phyloP scores from a whole-genome alignment of 2,797 vertebrate genomes.

The Gallinago nigripennis region DNA sequence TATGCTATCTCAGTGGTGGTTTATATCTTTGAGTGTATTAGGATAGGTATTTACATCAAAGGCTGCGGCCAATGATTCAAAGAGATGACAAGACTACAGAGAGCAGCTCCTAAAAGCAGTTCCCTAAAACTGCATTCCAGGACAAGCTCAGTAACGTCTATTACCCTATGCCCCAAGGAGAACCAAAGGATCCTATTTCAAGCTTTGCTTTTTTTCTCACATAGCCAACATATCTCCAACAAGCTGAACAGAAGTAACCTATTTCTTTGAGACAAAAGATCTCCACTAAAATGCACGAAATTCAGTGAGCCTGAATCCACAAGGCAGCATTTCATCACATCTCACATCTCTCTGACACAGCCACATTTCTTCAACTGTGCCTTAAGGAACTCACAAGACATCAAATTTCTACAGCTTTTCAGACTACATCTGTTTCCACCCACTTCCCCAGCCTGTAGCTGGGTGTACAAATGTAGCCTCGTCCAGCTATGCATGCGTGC shows the following conservation, averaged over 20 bases:
- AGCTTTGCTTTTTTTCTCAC: not conserved
- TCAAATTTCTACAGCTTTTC: not conserved
- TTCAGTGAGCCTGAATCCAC: not conserved
- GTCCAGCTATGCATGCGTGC: fast-evolving
- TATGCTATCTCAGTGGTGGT: not conserved
- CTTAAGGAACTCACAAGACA: not conserved
- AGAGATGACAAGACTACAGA: not conserved
- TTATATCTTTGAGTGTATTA: not conserved
- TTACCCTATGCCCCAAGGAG: not conserved
- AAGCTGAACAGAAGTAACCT: not conserved
- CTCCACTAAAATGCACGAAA: not conserved
- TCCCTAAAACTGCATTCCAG: not conserved
- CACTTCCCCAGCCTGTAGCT: not conserved
- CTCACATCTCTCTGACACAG: not conserved
- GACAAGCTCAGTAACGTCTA: not conserved
- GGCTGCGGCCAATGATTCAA: not conserved
- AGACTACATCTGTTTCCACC: not conserved
- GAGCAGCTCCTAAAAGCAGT: too few species aligned
- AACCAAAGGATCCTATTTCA: not conserved
- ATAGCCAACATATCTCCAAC: not conserved
- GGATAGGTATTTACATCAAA: not conserved
- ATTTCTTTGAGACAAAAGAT: not conserved
- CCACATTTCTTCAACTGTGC: not conserved
- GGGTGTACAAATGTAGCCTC: fast-evolving
- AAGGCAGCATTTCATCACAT: fast-evolving